Percentiles rank a stretch among this genome's conserved stretches.
These are phyloP conservation scores for Pachypsylla venusta DNA, from an alignment of 1,140 invertebrate genomes.

Conservation along the genomic window DNA sequence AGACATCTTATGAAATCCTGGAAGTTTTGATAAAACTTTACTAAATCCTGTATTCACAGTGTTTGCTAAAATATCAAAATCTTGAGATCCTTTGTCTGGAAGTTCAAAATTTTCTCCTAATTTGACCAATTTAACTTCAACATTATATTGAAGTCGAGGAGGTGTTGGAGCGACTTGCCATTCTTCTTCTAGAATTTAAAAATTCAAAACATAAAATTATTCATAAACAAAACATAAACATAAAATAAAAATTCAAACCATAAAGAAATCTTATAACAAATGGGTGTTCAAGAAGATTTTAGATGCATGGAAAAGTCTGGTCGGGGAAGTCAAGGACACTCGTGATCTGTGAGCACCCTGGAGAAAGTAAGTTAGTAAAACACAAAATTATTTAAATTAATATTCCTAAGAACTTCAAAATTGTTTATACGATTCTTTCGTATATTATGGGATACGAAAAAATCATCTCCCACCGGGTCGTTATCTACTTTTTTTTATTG, in stretches of 20 bases:
- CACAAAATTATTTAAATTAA: too few relatives aligned
- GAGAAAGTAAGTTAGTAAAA: too few relatives aligned
- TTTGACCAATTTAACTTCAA: conserved; percentile 56
- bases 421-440: too few relatives aligned
- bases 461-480: too few relatives aligned
- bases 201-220: conserved; percentile 38
- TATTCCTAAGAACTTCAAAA: too few relatives aligned
- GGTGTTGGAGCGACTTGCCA: conserved; percentile 34
- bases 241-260: not conserved
- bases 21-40: conserved; percentile 41
- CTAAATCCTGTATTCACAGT: conserved; percentile 42
- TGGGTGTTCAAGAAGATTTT: not conserved
- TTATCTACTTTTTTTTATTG: too few relatives aligned
- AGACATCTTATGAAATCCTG: conserved; percentile 53
- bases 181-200: conserved; percentile 32
- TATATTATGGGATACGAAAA: too few relatives aligned
- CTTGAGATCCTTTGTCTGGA: conserved; percentile 46
- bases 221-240: conserved; percentile 30
- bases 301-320: too few relatives aligned
- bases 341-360: too few relatives aligned
- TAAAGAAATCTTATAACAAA: not conserved
- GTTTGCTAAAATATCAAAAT: conserved; percentile 56
- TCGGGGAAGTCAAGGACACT: too few relatives aligned
- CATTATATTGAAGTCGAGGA: conserved; percentile 46
- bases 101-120: conserved; percentile 57